A percentile compares a stretch with the other conserved stretches of the same genome.
phyloP scores from a whole-genome alignment of 92 coral and sea anemone genomes.

The Bergia puertoricense region DNA sequence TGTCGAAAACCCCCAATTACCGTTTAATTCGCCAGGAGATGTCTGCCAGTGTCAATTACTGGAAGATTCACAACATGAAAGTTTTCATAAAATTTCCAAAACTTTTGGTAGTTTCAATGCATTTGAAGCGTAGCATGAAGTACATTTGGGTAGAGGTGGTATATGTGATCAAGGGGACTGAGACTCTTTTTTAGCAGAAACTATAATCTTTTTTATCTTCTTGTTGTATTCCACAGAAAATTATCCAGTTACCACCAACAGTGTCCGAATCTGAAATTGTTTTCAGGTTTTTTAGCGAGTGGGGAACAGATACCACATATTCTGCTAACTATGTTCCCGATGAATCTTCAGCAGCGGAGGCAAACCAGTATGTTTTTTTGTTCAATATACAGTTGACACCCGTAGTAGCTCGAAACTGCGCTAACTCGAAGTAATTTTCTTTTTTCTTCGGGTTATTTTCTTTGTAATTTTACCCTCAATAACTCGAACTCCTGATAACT shows the following conservation, averaged over 20 bases:
- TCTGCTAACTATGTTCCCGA: constrained; percentile 30
- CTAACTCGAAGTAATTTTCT: too few relatives aligned
- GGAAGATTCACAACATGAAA: too few relatives aligned
- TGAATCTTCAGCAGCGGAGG: constrained; percentile 15
- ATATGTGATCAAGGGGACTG: neutral
- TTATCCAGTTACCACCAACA: constrained; percentile 74
- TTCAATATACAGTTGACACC: neutral
- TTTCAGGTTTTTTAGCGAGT: constrained; percentile 86
- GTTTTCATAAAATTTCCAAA: too few relatives aligned
- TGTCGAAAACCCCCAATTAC: too few relatives aligned
- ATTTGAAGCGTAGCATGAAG: too few relatives aligned
- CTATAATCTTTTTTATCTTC: neutral
- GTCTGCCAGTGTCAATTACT: too few relatives aligned
- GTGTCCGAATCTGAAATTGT: constrained; percentile 90
- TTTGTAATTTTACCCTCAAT: too few relatives aligned
- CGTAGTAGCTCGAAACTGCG: neutral
- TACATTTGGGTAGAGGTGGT: neutral
- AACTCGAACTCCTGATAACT: too few relatives aligned
- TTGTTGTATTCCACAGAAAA: constrained; percentile 57
- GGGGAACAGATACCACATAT: constrained; percentile 82
- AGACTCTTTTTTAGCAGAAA: neutral
- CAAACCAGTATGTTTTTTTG: constrained; percentile 10
- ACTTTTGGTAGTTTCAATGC: too few relatives aligned
- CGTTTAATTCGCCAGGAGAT: too few relatives aligned
- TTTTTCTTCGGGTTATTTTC: too few relatives aligned